A percentile compares a stretch with the other conserved stretches of the same genome.
Conservation (phyloP, 2,113 vertebrate species). For the Tenrec ecaudatus region DNA sequence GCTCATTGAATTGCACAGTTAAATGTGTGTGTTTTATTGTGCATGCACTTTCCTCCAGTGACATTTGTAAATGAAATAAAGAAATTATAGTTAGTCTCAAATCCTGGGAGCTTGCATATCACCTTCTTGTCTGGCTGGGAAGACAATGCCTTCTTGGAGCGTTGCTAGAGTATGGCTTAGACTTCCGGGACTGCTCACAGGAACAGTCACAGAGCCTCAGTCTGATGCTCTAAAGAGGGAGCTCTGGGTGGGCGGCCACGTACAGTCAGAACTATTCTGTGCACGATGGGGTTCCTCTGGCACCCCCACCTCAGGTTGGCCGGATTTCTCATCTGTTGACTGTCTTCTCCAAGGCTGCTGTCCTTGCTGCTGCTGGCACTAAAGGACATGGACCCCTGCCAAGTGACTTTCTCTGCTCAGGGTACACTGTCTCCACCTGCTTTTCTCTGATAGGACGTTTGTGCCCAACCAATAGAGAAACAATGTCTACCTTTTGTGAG, state of each 20-base stretch:
- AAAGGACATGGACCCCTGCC: background rate
- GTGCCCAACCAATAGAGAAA: background rate
- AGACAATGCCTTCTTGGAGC: background rate
- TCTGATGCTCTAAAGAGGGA: background rate
- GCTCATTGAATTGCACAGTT: too few relatives aligned
- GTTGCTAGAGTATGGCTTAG: background rate
- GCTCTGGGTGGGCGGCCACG: background rate
- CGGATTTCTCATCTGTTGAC: too few relatives aligned
- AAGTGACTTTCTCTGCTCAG: background rate
- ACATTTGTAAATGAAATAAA: background rate
- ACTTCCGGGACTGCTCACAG: background rate
- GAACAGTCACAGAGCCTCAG: background rate
- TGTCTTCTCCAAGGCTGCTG: background rate
- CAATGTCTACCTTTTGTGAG: background rate
- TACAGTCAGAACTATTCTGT: background rate
- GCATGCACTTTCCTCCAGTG: too few relatives aligned
- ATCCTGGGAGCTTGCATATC: background rate
- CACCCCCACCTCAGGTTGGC: background rate
- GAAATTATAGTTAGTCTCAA: background rate
- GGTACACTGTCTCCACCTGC: background rate
- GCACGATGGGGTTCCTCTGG: too few relatives aligned
- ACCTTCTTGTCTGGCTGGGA: background rate
- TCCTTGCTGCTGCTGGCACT: background rate
- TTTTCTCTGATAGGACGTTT: background rate
- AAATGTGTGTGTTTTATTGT: too few relatives aligned